These are phyloP conservation scores for Halcyon leucocephala DNA, from an alignment of 2,797 vertebrate species.

Conservation along the genomic window DNA sequence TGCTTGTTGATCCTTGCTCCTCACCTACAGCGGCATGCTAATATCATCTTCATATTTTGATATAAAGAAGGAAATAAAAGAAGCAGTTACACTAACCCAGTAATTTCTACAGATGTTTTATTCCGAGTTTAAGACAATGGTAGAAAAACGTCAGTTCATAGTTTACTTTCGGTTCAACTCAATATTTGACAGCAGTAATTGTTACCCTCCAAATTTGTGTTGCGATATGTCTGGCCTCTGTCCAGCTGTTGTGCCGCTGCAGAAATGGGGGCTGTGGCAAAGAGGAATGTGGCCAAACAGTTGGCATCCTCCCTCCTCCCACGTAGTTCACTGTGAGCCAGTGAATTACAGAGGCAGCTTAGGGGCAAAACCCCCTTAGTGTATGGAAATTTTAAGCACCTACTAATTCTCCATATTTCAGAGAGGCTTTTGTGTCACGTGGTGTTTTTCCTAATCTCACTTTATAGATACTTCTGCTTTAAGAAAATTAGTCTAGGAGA, in stretches of 20 bases:
- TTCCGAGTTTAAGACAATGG: not conserved
- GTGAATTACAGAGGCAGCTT: not conserved
- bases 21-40: not conserved
- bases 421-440: not conserved
- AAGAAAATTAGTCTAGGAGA: not conserved
- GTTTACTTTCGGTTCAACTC: not conserved
- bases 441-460: not conserved
- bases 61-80: not conserved
- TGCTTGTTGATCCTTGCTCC: not conserved
- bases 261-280: not conserved
- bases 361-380: not conserved
- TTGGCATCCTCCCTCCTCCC: not conserved
- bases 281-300: not conserved
- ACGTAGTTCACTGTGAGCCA: accelerated
- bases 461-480: not conserved
- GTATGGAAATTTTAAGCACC: not conserved
- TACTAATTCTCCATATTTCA: not conserved
- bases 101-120: not conserved
- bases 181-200: not conserved
- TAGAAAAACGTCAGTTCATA: not conserved
- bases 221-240: not conserved
- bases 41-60: not conserved
- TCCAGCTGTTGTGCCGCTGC: not conserved
- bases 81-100: not conserved
- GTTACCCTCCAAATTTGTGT: not conserved